phyloP scores from a whole-genome alignment of 2,888 invertebrate genomes.

The Netelia melanura region DNA sequence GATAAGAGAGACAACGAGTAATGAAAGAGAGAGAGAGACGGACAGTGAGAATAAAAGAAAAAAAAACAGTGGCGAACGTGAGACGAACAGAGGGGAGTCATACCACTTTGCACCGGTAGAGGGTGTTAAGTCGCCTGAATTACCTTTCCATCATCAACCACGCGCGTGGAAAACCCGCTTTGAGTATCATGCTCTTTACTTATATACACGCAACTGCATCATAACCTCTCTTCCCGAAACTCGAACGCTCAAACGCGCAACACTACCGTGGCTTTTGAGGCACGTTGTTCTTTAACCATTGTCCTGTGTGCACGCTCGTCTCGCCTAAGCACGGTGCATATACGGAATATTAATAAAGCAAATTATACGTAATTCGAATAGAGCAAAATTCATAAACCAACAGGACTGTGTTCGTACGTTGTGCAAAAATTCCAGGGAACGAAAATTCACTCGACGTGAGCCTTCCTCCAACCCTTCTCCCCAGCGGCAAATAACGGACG shows the following conservation, averaged over 20 bases:
- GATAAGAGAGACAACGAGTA: constrained; percentile 1
- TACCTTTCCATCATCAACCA: constrained; percentile 50
- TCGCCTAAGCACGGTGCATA: constrained; percentile 39
- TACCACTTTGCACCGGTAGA: constrained; percentile 63
- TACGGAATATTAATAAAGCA: constrained; percentile 1
- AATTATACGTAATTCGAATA: constrained; percentile 48
- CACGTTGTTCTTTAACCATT: constrained; percentile 46
- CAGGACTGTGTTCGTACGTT: background rate
- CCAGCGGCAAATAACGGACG: background rate
- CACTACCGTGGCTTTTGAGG: constrained; percentile 57
- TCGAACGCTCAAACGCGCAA: constrained; percentile 46
- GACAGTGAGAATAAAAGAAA: background rate
- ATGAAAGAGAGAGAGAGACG: constrained; percentile 7
- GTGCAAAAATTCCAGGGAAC: background rate
- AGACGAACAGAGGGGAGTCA: constrained; percentile 49
- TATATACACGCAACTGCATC: constrained; percentile 13
- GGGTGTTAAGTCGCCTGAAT: constrained; percentile 66
- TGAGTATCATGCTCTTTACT: constrained; percentile 57
- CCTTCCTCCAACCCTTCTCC: background rate
- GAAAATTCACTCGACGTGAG: constrained; percentile 3
- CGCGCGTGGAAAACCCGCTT: constrained; percentile 61
- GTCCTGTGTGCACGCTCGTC: constrained; percentile 18
- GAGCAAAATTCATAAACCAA: constrained; percentile 50
- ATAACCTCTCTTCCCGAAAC: constrained; percentile 16
- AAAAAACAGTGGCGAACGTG: constrained; percentile 1